Evolutionary conservation across 2,888 invertebrate species (phyloP).

Genomic region (Cylindroiulus punctatus): DNA sequence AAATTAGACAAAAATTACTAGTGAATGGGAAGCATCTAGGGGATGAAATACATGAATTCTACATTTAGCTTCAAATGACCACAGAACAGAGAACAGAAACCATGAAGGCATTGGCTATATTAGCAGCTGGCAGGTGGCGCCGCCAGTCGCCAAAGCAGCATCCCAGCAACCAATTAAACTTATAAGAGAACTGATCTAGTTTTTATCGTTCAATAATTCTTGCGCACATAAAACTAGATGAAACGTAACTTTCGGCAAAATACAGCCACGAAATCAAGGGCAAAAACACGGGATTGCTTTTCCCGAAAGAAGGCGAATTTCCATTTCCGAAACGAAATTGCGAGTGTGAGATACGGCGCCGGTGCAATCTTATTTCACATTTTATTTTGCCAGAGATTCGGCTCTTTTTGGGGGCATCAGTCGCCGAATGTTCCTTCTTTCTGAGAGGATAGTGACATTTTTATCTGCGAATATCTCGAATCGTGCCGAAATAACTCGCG

Average conservation of each 20-base stretch:
- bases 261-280: no score
- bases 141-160: no score
- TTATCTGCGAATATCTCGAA: constrained; percentile 2
- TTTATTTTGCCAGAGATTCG: not conserved
- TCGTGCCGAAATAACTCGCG: not conserved
- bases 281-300: not conserved
- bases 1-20: no score
- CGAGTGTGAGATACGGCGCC: not conserved
- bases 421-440: not conserved
- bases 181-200: no score
- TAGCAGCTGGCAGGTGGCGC: no score
- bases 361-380: not conserved
- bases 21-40: no score
- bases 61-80: no score
- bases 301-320: not conserved
- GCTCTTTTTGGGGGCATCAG: not conserved
- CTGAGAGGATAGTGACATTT: not conserved
- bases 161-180: no score
- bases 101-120: no score
- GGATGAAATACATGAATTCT: no score
- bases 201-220: not conserved
- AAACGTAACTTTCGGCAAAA: not conserved
- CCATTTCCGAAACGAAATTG: constrained; percentile 2
- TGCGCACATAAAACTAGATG: not conserved
- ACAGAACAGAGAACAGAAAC: no score